Conservation (phyloP, 2,797 vertebrate genomes). For the Channa striata region DNA sequence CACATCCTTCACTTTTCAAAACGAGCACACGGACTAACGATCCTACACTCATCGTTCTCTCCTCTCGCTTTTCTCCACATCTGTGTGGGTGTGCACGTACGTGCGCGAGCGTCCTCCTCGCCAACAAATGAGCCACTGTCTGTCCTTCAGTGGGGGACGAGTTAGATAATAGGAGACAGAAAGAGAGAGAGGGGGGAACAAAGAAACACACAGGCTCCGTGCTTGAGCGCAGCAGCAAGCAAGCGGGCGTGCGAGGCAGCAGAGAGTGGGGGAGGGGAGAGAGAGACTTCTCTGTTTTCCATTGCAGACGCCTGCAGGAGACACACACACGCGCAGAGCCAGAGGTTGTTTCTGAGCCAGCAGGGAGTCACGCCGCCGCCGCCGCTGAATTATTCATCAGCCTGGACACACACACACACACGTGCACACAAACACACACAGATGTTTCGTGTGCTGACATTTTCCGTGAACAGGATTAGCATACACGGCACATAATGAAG, state of each 20-base stretch:
- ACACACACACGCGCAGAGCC: conserved; percentile 41
- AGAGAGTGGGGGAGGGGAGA: conserved; percentile 44
- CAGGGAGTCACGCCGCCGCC: conserved; percentile 67
- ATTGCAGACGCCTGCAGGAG: conserved; percentile 53
- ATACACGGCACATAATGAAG: conserved; percentile 14
- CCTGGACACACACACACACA: conserved; percentile 38
- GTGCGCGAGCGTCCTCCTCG: background rate
- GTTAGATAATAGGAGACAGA: conserved; percentile 38
- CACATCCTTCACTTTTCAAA: background rate
- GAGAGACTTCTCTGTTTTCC: conserved; percentile 54
- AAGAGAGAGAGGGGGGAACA: conserved; percentile 31
- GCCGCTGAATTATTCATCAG: conserved; percentile 75
- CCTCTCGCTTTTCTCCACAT: background rate
- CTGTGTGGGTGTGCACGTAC: background rate
- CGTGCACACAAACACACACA: background rate
- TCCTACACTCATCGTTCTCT: background rate
- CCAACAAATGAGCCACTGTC: conserved; percentile 19
- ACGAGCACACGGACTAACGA: background rate
- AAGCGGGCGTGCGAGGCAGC: conserved; percentile 28
- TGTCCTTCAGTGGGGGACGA: conserved; percentile 31
- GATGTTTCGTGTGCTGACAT: background rate
- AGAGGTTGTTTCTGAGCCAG: conserved; percentile 66
- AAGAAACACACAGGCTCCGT: conserved; percentile 34
- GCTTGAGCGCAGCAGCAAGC: conserved; percentile 29
- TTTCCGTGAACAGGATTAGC: conserved; percentile 25